Conservation (phyloP, 2,797 vertebrate genomes). For the Eulemur rubriventer region DNA sequence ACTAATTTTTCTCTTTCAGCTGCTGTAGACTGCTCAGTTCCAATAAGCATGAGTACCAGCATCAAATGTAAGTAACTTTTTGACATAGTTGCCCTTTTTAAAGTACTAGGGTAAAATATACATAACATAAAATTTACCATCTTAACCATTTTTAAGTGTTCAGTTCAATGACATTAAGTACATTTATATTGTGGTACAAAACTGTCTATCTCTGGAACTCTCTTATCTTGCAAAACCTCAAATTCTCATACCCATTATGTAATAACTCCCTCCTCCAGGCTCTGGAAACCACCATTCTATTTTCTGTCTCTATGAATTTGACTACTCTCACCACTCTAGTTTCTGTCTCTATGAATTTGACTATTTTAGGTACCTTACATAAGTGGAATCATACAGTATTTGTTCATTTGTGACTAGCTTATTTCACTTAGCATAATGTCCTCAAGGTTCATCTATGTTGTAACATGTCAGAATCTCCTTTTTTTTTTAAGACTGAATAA, state of each 20-base stretch:
- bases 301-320: neutral
- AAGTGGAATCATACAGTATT: neutral
- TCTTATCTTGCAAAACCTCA: neutral
- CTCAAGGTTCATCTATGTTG: neutral
- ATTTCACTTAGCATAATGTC: neutral
- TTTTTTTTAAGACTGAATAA: neutral
- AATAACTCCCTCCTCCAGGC: neutral
- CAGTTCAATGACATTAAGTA: neutral
- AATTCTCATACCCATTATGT: neutral
- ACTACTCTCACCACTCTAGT: neutral
- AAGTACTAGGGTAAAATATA: neutral
- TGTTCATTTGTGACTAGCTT: neutral
- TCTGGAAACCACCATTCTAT: neutral
- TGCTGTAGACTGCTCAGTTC: slow-evolving; percentile 91
- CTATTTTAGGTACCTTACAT: neutral
- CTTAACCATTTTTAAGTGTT: neutral
- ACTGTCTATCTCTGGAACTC: neutral
- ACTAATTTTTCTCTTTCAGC: slow-evolving; percentile 86
- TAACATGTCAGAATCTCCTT: neutral
- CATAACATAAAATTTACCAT: neutral
- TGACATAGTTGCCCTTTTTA: neutral
- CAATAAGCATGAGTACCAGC: slow-evolving; percentile 91
- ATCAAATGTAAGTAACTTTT: slow-evolving; percentile 92
- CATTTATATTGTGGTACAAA: neutral
- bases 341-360: neutral